Base-by-base conservation (phyloP, 2,888 invertebrate genomes). In the Ophion costatus region DNA sequence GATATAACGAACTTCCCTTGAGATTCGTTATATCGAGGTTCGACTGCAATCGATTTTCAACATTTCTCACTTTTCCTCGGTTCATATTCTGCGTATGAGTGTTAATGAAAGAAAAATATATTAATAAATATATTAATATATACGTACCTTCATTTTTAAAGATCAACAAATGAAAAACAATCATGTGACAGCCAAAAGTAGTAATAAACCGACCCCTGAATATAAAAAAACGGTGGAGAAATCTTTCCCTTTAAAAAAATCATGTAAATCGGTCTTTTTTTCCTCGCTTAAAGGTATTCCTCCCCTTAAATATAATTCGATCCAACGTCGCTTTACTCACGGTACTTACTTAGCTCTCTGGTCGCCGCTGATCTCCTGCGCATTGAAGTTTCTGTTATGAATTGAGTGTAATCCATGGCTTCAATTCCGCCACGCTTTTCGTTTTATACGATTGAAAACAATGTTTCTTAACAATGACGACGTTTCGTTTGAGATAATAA, bases 311-410 rank as follows among this genome's bases (percentile, higher is more conserved):
- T 69, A 14, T 71, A 9, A n/a, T 42, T 56, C 45, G 59, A 20
- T 22, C 59, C 10, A 20, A 6, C 7, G 59, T 20, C 56, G 14
- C 7, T 20, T 59, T 9, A 5, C 66, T 9, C 9, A 42, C 29
- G 20, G 61, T 76, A 92, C 95, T 94, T 92, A 95, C 95, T 95
- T 81, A 95, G 89, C 92, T 95, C 95, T 88, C 95, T 93, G 0
- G 95, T 95, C 11, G 94, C 92, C 0, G 94, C 94, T 0, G 95
- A 94, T 88, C 94, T 88, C 88, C 95, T 94, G 87, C 94, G 92
- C 45, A 94, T 94, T 3, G 95, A 93, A 73, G 94, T 91, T 9
- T 94, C 93, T 66, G 94, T 94, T 86, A 94, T 93, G 86, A 95
- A 95, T 82, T 94, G 90, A 24, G 92, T 92, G 86, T 95, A 95